Base-by-base conservation (phyloP, 1,140 invertebrate genomes). In the Cydia amplana region DNA sequence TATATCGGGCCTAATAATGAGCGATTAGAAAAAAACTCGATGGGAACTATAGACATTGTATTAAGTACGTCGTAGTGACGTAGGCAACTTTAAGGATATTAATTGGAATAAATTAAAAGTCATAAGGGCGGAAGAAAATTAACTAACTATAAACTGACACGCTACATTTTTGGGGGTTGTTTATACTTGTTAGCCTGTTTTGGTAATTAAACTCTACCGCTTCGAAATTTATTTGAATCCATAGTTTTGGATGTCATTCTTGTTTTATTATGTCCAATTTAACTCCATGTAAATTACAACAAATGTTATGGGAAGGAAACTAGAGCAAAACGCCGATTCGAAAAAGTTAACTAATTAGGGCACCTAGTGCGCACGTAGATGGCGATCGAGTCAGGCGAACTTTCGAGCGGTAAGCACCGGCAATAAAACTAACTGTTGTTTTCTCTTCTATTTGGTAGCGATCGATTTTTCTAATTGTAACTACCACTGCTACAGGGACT, bases 11-110 rank as follows among this genome's bases (percentile, higher is more conserved):
- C 80, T 84, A 85, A 89, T 88, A 87, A 89, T 87, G 86, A 89
- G 78, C 85, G 85, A 89, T 90, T 89, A 89, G 82, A 83, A 90
- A 86, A 90, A 90, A 87, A 81, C 28, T 55, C n/a, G 73, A 74
- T 74, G 73, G 72, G 70, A 74, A 67, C 74, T 74, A 63, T 65
- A 75, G 74, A 77, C 75, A 76, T 72, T 75, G 63, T 28, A 60
- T 60, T 73, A 75, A 70, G 64, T 74, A 77, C 72, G 64, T 72
- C 43, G 73, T 74, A 73, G 65, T 77, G 76, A 77, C 76, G 64
- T 74, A 74, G 60, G 76, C 76, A 74, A 51, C 36, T 77, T 73
- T 74, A 46, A 70, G 65, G 51, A 43, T 74, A 72, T 77, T 77
- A 74, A 77, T 77, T 77, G 73, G 72, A 46, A 67, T 25, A 49